phyloP scores from a whole-genome alignment of 1,140 invertebrate species.

The Drosophila mauritiana region DNA sequence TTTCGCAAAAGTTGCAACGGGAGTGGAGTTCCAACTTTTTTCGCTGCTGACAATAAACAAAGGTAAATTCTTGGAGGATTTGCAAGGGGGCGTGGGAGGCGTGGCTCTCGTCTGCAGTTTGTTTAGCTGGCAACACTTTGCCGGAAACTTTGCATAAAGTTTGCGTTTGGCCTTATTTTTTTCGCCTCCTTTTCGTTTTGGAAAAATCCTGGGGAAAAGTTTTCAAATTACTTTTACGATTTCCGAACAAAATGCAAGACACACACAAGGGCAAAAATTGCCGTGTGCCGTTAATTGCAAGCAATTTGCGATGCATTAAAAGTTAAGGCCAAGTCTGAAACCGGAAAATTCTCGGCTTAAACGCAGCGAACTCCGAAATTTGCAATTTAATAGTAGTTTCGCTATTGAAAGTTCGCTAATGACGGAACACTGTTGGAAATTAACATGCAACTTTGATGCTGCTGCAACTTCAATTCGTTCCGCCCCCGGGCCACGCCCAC shows the following conservation, averaged over 20 bases:
- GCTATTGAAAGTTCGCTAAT: conserved; percentile 4
- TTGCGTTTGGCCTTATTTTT: conserved; percentile 38
- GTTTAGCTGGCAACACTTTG: conserved; percentile 80
- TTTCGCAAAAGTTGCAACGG: conserved; percentile 44
- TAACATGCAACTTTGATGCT: conserved; percentile 23
- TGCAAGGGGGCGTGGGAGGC: conserved; percentile 20
- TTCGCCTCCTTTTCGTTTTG: neutral
- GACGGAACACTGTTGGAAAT: conserved; percentile 8
- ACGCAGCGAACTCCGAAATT: neutral
- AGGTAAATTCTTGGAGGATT: conserved; percentile 35
- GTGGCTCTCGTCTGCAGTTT: conserved; percentile 52
- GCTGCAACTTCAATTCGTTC: conserved; percentile 1
- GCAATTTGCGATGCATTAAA: conserved; percentile 74
- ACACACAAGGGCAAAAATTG: conserved; percentile 38
- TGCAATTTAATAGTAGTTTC: conserved; percentile 6
- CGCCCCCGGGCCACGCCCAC: neutral
- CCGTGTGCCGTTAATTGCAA: conserved; percentile 68
- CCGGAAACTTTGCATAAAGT: conserved; percentile 63
- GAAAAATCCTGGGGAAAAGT: conserved; percentile 35
- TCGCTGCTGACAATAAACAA: conserved; percentile 71
- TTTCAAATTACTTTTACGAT: conserved; percentile 70
- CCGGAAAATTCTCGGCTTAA: neutral
- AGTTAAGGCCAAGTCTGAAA: conserved; percentile 43
- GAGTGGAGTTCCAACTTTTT: conserved; percentile 48
- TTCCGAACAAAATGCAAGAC: conserved; percentile 36